Base-by-base conservation (phyloP, 1,140 invertebrate genomes). In the Mya arenaria region DNA sequence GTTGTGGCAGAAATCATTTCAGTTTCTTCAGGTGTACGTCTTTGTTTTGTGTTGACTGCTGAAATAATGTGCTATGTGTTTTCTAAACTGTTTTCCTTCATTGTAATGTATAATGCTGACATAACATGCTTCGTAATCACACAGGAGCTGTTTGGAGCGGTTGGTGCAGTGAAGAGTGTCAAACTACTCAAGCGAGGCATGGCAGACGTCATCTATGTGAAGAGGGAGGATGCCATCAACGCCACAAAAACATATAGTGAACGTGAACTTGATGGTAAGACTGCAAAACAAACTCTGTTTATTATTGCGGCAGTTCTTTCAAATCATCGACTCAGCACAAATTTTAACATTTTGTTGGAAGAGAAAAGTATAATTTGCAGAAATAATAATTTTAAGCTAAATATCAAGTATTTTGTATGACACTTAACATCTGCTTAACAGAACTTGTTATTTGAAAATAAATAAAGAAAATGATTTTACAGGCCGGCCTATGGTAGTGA, bases 181-280 rank as follows among this genome's bases (percentile, higher is more conserved):
- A 95, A 96, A 86, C 93, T 98, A 86, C 95, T 98, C n/a, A 95
- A 97, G 66, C 95, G 96, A 4, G 97, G 97, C 5, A 96, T 95
- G 15, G 97, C 97, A 0, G 97, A 98, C 94, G 97, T 98, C 15
- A 96, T 98, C 84, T 98, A 97, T 90, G 95, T 96, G 86, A 95
- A 95, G 44, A 92, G 96, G 69, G 95, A 96, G 83, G 96, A 98
- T 93, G 97, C 97, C 55, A 95, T 96, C 77, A 96, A 95, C 91
- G 97, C 97, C 34, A 96, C 98, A 8, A 96, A 98, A 87, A 95
- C 96, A 44, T 99, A 98, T 93, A 97, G 98, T 90, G 97, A 98
- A 91, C 93, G 97, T 65, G 97, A 98, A 89, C 94, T 97, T 28
- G 97, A 97, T 94, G 96, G 96, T 91, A 73, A 87, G 87, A 37